These are phyloP conservation scores for Hippocampus guttulatus DNA, from an alignment of 2,113 vertebrate species.

Conservation along the genomic window DNA sequence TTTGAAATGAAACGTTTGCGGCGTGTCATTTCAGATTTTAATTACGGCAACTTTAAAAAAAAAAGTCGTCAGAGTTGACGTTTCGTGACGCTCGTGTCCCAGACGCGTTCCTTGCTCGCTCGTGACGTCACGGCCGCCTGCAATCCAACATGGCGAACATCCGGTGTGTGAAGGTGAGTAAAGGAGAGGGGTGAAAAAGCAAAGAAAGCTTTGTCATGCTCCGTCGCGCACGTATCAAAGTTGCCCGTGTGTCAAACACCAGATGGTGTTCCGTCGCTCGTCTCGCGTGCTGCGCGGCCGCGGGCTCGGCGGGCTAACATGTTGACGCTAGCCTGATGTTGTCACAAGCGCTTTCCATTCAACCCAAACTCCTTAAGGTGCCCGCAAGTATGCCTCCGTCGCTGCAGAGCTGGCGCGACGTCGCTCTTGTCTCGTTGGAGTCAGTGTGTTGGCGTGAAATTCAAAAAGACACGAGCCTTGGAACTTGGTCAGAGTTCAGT, in stretches of 20 bases:
- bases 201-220: not conserved
- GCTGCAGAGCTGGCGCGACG: too few relatives aligned
- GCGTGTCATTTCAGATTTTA: too few relatives aligned
- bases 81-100: not conserved
- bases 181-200: not conserved
- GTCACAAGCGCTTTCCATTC: not conserved
- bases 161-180: slow-evolving; percentile 74
- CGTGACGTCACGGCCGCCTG: slow-evolving; percentile 14
- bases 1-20: too few relatives aligned
- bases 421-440: too few relatives aligned
- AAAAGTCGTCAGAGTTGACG: not conserved
- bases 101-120: slow-evolving; percentile 5
- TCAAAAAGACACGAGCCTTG: too few relatives aligned
- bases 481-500: too few relatives aligned
- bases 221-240: not conserved
- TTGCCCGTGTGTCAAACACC: not conserved
- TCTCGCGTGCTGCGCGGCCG: not conserved
- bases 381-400: too few relatives aligned
- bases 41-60: too few relatives aligned
- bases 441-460: too few relatives aligned
- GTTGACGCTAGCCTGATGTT: not conserved
- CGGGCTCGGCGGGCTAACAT: not conserved
- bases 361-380: not conserved
- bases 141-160: slow-evolving; percentile 72
- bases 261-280: too few relatives aligned